These are phyloP conservation scores for Drosophila persimilis DNA, from an alignment of 1,140 invertebrate species.

Conservation along the genomic window DNA sequence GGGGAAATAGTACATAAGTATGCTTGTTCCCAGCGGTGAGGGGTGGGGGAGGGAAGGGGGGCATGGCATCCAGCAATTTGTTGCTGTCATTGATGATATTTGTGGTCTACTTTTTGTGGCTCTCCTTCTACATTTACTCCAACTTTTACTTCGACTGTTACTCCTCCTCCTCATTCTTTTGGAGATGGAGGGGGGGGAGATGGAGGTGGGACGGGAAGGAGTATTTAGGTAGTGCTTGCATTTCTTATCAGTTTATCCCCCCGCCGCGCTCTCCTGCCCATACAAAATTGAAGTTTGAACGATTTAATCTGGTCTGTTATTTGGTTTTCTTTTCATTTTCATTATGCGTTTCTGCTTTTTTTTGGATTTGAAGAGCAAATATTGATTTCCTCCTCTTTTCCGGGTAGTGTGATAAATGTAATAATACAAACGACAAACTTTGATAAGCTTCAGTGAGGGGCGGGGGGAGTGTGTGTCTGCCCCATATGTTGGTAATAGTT, in stretches of 20 bases:
- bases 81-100: constrained; percentile 21
- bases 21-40: constrained; percentile 15
- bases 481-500: constrained; percentile 48
- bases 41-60: background rate
- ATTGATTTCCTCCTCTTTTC: constrained; percentile 60
- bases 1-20: background rate
- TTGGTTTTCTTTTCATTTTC: constrained; percentile 17
- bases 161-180: background rate
- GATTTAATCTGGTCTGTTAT: constrained; percentile 36
- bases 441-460: constrained; percentile 40
- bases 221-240: constrained; percentile 8
- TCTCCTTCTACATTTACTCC: too few relatives aligned
- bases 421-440: constrained; percentile 49
- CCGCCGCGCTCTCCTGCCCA: background rate
- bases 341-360: constrained; percentile 30
- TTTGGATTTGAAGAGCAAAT: constrained; percentile 65
- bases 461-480: background rate
- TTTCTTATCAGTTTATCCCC: constrained; percentile 52
- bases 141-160: background rate
- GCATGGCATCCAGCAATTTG: constrained; percentile 11
- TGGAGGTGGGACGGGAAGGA: background rate
- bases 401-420: constrained; percentile 36
- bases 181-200: background rate
- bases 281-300: constrained; percentile 1
- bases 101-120: background rate